Conservation (phyloP, 2,113 vertebrate species). For the Trochalopteron elliotii region DNA sequence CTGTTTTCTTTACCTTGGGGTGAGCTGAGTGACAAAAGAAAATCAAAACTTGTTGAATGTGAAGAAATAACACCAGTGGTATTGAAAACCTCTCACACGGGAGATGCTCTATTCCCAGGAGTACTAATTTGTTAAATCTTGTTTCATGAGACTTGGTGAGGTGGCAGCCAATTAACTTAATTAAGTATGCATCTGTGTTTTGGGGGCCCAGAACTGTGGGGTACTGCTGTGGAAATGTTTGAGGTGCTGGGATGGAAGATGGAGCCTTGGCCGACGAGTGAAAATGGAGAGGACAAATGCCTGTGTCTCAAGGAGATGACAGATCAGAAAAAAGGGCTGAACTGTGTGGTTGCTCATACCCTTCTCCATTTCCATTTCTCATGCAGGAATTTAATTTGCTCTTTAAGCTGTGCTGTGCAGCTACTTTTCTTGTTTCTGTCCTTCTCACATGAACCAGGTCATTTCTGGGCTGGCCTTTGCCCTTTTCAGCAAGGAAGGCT, state of each 20-base stretch:
- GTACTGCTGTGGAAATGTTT: background rate
- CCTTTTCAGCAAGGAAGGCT: background rate
- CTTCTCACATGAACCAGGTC: background rate
- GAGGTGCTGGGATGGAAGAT: background rate
- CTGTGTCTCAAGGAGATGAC: rapidly evolving
- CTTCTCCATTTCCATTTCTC: background rate
- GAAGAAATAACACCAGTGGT: background rate
- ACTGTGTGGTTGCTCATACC: background rate
- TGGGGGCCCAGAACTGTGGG: background rate
- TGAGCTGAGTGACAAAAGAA: background rate
- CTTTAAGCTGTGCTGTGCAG: background rate
- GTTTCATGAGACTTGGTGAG: background rate
- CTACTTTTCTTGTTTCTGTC: background rate
- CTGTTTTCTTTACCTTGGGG: background rate
- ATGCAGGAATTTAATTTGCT: background rate
- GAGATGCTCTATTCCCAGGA: background rate
- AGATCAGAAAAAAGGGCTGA: background rate
- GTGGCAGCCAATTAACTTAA: background rate
- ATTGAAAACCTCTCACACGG: background rate
- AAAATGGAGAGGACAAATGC: background rate
- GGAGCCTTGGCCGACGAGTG: background rate
- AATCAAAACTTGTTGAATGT: background rate
- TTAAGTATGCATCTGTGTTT: background rate
- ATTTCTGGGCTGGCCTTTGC: background rate
- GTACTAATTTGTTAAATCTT: background rate